Evolutionary conservation across 2,113 vertebrate genomes (phyloP), one percentile per base, ranked within the genome.

Genomic region (Festucalex cinctus): DNA sequence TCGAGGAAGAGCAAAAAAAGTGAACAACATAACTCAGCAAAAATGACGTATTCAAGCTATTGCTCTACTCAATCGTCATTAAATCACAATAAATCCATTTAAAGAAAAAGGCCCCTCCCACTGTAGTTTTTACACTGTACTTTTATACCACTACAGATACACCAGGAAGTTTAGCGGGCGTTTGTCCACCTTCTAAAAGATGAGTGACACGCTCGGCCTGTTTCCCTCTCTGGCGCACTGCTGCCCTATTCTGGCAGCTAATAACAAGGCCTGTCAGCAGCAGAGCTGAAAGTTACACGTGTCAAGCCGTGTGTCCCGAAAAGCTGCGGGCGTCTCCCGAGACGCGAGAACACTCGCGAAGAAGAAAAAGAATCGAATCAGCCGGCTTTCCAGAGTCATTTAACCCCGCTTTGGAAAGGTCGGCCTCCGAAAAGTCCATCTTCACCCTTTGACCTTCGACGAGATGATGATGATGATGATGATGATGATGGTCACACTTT

Each of bases 321-420:
- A 70, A 70, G 70, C 81, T 58, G 59, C 62, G 26, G 62, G 73
- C 37, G 58, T 53, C 68, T 83, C 76, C 81, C 60, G 64, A 78
- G 69, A 79, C 67, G 20, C 54, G 84, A 86, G 73, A 72, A 71
- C 77, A 77, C 73, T 69, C 54, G 26, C 79, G 71, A 76, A 65
- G 83, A 79, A 77, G 76, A 68, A 73, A 80, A 57, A 28, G 28
- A 57, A 32, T 56, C 53, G 28, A 57, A 32, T 56, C 53, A 28
- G 53, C 68, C 76, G 77, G 77, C 76, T 63, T 74, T 75, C 83
- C 79, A 75, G 44, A 81, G 81, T 88, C 83, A 88, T 88, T n/a
- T 90, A 90, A 85, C 86, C 85, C 72, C 70, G 73, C 80, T 76
- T 66, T 80, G 74, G 78, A 86, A 87, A 83, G 73, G 68, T 71